Evolutionary conservation across 30 jellyfish, hydroid and myxozoan species (phyloP), one percentile per base, ranked within the genome.

Genomic region (Chrysaora quinquecirrha): DNA sequence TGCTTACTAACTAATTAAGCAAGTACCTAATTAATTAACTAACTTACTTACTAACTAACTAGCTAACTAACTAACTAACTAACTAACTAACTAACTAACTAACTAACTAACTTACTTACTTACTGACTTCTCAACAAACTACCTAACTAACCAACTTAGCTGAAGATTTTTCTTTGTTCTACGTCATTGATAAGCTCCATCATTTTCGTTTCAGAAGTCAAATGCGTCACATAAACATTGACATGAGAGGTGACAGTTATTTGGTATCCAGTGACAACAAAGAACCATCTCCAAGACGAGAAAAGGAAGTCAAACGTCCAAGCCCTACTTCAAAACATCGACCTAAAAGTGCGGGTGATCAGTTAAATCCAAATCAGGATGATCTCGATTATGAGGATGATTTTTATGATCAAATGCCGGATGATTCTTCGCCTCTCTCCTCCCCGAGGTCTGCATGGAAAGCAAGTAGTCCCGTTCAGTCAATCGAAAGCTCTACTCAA

Each of bases 361-460:
- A 43, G 32, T 48, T 54, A 22, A 64, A 73, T 29, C 82, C 72
- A n/a, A 47, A 49, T 25, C 84, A 48, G 22, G 34, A 30, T 0
- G 86, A 78, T 20, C 75, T 81, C 30, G 96, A 93, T 31, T 76
- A 63, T 22, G 98, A 87, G 29, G 96, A 76, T 20, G 97, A 87
- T 56, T 82, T 86, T 48, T 93, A 75, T 32, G 90, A 72, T 24
- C 91, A 68, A 20, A 19, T 87, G n/a, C 62, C 96, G 11, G 58
- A 87, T 16, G 87, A 86, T 18, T 87, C 61, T 27, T 73, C 96
- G 25, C 91, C 90, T n/a, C n/a, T 48, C 78, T 23, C 86, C 34
- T 49, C 97, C 25, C 92, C 90, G 29, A 67, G 85, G n/a, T 43
- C 80, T 49, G 95, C 84, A 21, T 93, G 98, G 98, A 76, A 94